Evolutionary conservation across 92 coral and sea anemone genomes (phyloP).

Genomic region (Meandrina meandrites): DNA sequence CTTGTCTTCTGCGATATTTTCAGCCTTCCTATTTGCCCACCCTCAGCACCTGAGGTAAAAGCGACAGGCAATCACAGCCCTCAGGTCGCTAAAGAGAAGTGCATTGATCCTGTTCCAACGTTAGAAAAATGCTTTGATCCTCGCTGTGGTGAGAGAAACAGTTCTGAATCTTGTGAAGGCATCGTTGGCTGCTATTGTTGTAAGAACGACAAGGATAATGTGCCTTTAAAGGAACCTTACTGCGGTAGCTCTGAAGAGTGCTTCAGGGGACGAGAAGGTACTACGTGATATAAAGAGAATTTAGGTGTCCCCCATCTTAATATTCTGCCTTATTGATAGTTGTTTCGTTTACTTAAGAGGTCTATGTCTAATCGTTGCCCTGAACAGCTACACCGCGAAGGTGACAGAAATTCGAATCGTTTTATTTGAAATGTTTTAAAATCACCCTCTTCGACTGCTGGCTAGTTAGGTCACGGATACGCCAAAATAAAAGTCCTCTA

Average conservation of each 20-base stretch:
- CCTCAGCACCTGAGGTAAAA: background rate
- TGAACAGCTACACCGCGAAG: too few relatives aligned
- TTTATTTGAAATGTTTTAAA: too few relatives aligned
- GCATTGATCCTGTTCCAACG: background rate
- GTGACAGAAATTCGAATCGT: too few relatives aligned
- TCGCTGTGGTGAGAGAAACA: slow-evolving; percentile 28
- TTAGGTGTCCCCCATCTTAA: too few relatives aligned
- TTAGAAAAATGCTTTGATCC: slow-evolving; percentile 39
- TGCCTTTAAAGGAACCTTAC: slow-evolving; percentile 42
- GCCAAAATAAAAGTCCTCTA: too few relatives aligned
- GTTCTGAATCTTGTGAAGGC: slow-evolving; percentile 48
- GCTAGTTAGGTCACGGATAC: too few relatives aligned
- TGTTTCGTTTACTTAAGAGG: too few relatives aligned
- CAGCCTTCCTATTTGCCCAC: slow-evolving; percentile 44
- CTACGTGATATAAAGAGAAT: background rate
- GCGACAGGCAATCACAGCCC: background rate
- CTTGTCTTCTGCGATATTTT: background rate
- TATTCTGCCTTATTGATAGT: background rate
- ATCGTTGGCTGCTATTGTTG: slow-evolving; percentile 70
- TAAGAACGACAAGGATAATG: slow-evolving; percentile 41
- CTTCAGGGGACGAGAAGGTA: slow-evolving; percentile 67
- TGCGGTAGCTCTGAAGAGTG: slow-evolving; percentile 53
- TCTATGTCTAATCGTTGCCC: too few relatives aligned
- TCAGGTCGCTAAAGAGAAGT: background rate
- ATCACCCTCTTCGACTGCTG: too few relatives aligned